These are phyloP conservation scores for Sitobion miscanthi DNA, from an alignment of 1,140 invertebrate genomes.

Conservation along the genomic window DNA sequence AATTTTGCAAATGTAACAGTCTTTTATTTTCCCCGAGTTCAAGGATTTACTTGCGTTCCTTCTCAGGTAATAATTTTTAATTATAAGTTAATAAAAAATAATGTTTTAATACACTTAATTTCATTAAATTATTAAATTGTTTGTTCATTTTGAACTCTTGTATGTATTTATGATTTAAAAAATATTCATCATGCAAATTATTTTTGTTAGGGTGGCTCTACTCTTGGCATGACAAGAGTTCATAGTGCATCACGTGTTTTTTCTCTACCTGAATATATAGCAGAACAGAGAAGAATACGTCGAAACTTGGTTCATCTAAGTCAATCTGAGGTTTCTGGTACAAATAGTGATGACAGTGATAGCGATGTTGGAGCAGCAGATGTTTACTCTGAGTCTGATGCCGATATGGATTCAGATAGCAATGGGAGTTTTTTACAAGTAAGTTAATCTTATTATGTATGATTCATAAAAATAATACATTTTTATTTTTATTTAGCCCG, in stretches of 20 bases:
- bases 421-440: conserved; percentile 86
- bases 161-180: not conserved
- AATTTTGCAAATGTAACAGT: conserved; percentile 92
- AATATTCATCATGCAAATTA: not conserved
- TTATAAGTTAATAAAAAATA: not conserved
- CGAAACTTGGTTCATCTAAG: conserved; percentile 80
- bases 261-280: conserved; percentile 81
- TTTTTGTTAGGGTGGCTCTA: conserved; percentile 80
- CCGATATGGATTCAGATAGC: conserved; percentile 81
- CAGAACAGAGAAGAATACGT: conserved; percentile 85
- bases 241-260: conserved; percentile 82
- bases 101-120: not conserved
- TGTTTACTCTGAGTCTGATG: conserved; percentile 73
- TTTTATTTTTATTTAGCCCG: conserved; percentile 70
- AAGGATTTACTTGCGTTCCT: conserved; percentile 98
- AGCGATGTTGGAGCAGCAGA: conserved; percentile 60
- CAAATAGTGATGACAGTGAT: conserved; percentile 62
- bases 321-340: conserved; percentile 65
- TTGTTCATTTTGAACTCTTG: conserved; percentile 24
- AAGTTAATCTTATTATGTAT: conserved; percentile 11
- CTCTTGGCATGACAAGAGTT: conserved; percentile 90
- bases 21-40: conserved; percentile 91
- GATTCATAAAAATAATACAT: not conserved
- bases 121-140: not conserved
- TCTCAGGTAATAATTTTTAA: conserved; percentile 72